phyloP scores from a whole-genome alignment of 2,888 invertebrate species.

The Harpalus rubripes region DNA sequence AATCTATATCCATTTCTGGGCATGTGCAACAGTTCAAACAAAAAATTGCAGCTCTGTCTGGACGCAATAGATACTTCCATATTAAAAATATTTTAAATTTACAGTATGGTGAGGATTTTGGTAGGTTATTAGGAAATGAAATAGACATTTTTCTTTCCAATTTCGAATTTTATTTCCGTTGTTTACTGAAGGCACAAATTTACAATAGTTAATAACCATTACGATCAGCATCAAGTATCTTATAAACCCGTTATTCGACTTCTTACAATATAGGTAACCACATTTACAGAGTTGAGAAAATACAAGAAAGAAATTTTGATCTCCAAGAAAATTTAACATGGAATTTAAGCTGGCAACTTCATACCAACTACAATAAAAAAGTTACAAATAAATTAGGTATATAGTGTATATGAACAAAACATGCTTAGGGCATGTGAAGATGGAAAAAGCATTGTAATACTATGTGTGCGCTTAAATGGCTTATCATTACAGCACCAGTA shows the following conservation, averaged over 20 bases:
- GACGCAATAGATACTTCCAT: too few species aligned
- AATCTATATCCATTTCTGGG: too few species aligned
- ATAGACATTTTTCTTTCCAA: constrained; percentile 55
- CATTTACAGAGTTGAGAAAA: constrained; percentile 31
- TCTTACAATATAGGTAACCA: constrained; percentile 67
- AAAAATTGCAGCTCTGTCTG: too few species aligned
- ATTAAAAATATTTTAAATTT: too few species aligned
- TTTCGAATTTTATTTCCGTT: constrained; percentile 56
- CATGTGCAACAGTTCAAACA: too few species aligned
- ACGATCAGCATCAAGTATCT: constrained; percentile 70
- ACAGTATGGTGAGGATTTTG: background rate
- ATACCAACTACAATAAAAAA: constrained; percentile 47
- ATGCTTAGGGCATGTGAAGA: constrained; percentile 32
- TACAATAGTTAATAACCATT: constrained; percentile 68
- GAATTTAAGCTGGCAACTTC: constrained; percentile 58
- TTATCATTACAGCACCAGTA: constrained; percentile 64
- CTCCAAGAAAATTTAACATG: constrained; percentile 47
- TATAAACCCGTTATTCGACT: constrained; percentile 72
- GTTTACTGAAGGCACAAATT: constrained; percentile 73
- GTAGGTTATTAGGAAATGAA: background rate
- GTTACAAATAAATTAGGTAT: constrained; percentile 53
- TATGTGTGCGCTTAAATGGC: constrained; percentile 63
- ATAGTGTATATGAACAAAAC: constrained; percentile 43
- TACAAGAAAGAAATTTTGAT: constrained; percentile 49
- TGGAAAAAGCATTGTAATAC: constrained; percentile 64